Percentiles rank a stretch among this genome's conserved stretches.
These are phyloP conservation scores for Gymnorhina tibicen DNA, from an alignment of 2,113 vertebrate species.

Conservation along the genomic window DNA sequence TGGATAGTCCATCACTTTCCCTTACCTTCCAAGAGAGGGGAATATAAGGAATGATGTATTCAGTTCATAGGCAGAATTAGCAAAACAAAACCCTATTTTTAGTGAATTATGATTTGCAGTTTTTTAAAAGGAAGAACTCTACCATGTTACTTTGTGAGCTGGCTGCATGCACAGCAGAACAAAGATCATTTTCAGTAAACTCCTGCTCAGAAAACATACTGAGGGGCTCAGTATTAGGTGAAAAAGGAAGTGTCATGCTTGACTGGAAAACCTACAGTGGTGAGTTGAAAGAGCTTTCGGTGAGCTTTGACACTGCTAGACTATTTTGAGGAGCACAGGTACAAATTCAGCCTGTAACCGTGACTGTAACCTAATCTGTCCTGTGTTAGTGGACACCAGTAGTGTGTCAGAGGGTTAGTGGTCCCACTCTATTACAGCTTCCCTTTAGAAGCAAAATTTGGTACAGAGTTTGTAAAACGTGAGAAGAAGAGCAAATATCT, in stretches of 20 bases:
- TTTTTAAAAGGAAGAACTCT: background rate
- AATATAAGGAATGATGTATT: background rate
- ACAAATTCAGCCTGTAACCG: background rate
- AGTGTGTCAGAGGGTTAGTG: background rate
- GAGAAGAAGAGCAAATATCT: background rate
- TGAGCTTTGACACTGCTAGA: background rate
- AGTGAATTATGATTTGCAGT: background rate
- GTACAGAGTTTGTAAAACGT: background rate
- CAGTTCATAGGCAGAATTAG: background rate
- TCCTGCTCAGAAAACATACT: background rate
- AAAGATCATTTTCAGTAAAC: conserved; percentile 23
- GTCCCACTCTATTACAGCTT: background rate
- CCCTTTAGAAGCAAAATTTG: background rate
- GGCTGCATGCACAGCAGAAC: background rate
- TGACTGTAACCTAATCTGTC: background rate
- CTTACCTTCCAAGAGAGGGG: background rate
- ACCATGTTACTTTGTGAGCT: background rate
- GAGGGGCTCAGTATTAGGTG: background rate
- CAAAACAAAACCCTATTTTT: background rate
- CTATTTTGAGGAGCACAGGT: background rate
- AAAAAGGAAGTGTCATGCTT: background rate
- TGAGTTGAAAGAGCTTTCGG: background rate
- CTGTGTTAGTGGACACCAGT: background rate
- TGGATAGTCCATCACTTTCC: background rate
- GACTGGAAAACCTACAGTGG: background rate